A percentile compares a stretch with the other conserved stretches of the same genome.
Evolutionary conservation across 2,888 invertebrate species (phyloP).

Genomic region (Yponomeuta sedellus): DNA sequence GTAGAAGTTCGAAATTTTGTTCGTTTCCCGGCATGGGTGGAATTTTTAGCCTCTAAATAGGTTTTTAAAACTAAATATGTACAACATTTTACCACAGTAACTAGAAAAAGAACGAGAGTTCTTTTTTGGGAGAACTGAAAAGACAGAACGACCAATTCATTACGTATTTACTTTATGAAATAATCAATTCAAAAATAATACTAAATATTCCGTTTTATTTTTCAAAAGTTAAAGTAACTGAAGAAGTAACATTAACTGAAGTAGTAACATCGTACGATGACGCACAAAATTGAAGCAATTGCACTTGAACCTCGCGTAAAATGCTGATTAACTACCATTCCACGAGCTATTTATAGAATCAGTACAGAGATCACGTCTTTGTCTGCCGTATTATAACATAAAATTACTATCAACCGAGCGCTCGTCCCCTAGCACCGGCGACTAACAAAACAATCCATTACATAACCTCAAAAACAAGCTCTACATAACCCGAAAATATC

Average conservation of each 20-base stretch:
- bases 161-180: too few relatives aligned
- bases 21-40: too few relatives aligned
- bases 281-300: slow-evolving; percentile 16
- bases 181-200: too few relatives aligned
- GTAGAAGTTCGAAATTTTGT: too few relatives aligned
- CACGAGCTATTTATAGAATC: slow-evolving; percentile 69
- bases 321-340: slow-evolving; percentile 69
- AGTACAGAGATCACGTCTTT: slow-evolving; percentile 71
- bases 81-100: too few relatives aligned
- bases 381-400: slow-evolving; percentile 66
- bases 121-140: too few relatives aligned
- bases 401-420: slow-evolving; percentile 52
- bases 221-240: not conserved
- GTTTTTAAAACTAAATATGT: too few relatives aligned
- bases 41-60: too few relatives aligned
- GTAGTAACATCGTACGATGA: not conserved
- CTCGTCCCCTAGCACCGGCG: slow-evolving; percentile 27
- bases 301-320: slow-evolving; percentile 58
- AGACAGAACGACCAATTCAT: too few relatives aligned
- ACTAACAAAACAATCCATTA: slow-evolving; percentile 51
- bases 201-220: not conserved
- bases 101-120: too few relatives aligned
- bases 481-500: slow-evolving; percentile 26
- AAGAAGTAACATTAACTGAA: not conserved
- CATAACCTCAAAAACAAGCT: slow-evolving; percentile 48